Evolutionary conservation across 2,113 vertebrate species (phyloP), one percentile per base, ranked within the genome.

Genomic region (Platysternon megacephalum): DNA sequence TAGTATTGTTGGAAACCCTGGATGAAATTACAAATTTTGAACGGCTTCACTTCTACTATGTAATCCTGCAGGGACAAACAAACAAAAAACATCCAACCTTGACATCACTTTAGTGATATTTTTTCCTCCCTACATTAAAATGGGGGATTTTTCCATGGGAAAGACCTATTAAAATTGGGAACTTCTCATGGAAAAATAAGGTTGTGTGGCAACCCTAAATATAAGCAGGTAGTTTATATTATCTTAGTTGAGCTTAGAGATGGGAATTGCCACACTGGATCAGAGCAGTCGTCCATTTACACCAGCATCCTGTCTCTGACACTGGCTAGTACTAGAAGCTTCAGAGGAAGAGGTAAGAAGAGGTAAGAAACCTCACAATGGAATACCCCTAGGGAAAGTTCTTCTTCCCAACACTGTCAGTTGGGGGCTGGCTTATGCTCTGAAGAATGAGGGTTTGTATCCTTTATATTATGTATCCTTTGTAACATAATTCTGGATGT

Each of bases 391-490:
- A 1, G 1, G 11, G 49, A 16, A 10, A 88, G 9, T 21, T 52
- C 11, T 74, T 74, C 28, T 39, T 28, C n/a, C 26, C 7, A 12
- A 0, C 74, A 2, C 10, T 32, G 55, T 16, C n/a, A 11, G 44
- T n/a, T n/a, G 53, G 32, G 0, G 0, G 24, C 14, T 53, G 72
- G 46, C 0, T 0, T 24, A 35, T 17, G 5, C 79, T 88, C 28
- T 16, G 58, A 61, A 58, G 56, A 58, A 48, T 49, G 81, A 72
- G 68, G 49, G 14, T 49, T 49, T 49, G 5, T 35, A 56, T 88
- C 48, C 42, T 58, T 7, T 4, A 29, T 58, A 53, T 17, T 49
- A 56, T 0, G 0, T 35, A 32, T 4, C 44, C 68, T 74, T 90
- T 51, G 58, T 78, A 58, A 48, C 14, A 11, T 42, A 83, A 58